Conservation (phyloP, 2,888 invertebrate species). For the Actias luna region DNA sequence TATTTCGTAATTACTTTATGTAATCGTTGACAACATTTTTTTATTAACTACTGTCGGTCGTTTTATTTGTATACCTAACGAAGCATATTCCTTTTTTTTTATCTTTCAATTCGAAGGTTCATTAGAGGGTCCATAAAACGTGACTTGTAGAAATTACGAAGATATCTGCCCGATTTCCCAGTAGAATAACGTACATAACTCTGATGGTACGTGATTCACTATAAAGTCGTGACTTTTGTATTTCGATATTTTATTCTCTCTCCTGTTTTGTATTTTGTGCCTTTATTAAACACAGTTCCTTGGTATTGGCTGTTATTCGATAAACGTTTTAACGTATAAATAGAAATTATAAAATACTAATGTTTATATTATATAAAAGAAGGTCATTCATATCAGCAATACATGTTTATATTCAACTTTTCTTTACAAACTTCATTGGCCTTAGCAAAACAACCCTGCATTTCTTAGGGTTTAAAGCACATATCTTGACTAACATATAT, state of each 20-base stretch:
- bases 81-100: background rate
- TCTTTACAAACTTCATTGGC: background rate
- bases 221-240: background rate
- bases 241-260: background rate
- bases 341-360: too few relatives aligned
- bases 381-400: background rate
- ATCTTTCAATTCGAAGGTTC: background rate
- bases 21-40: background rate
- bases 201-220: background rate
- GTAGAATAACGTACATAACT: background rate
- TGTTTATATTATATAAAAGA: too few relatives aligned
- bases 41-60: background rate
- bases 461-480: too few relatives aligned
- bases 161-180: background rate
- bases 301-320: background rate
- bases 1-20: too few relatives aligned
- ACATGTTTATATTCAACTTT: background rate
- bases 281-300: background rate
- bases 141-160: background rate
- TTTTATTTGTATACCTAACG: background rate
- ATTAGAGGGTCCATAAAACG: constrained; percentile 1
- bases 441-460: background rate
- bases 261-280: background rate
- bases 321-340: background rate
- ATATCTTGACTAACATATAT: too few relatives aligned